Evolutionary conservation across 2,888 invertebrate species (phyloP), one percentile per base, ranked within the genome.

Genomic region (Drosophila prolongata): DNA sequence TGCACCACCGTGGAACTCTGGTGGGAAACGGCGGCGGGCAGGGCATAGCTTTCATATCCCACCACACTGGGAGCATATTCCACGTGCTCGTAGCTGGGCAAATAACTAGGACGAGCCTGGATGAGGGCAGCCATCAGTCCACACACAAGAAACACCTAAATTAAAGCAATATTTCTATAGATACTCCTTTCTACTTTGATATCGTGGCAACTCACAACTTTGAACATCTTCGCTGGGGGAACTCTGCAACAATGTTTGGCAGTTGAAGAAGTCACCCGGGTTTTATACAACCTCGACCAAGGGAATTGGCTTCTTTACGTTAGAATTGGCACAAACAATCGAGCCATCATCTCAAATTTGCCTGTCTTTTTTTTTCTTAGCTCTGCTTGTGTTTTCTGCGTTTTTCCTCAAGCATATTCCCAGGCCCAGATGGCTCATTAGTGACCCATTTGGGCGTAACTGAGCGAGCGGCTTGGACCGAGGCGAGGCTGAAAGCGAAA

Each of bases 1-100:
- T 91, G 91, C 14, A 91, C 90, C 72, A 91, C 90, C 13, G 91
- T 91, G 46, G 91, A 91, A 62, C 91, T 91, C 71, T 91, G 91
- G 66, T 91, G 91, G 10, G 91, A 91, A 5, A 91, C 78, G 2
- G 91, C 91, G 0, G 91, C 85, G 8, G 91, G 91, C 58, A 90
- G 19, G 0, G 82, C 78, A 27, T 83, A 68, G 0, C 87, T 64
- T 14, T 89, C 83, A 34, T 91, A 91, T 5, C 91, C 91, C 6
- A 91, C 67, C 13, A 91, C 62, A 3, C 89, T 85, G 9, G 91
- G 92, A 8, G 89, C 80, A 55, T 91, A 84, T 30, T 87, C 86
- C 44, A 90, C 83, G 9, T 85, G 57, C 34, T 84, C 83, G n/a
- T 90, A 90, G 50, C 70, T 71, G 19, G 83, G 89, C 53, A 91